A percentile compares a stretch with the other conserved stretches of the same genome.
These are phyloP conservation scores for Mystacides longicornis DNA, from an alignment of 2,888 invertebrate species.

Conservation along the genomic window DNA sequence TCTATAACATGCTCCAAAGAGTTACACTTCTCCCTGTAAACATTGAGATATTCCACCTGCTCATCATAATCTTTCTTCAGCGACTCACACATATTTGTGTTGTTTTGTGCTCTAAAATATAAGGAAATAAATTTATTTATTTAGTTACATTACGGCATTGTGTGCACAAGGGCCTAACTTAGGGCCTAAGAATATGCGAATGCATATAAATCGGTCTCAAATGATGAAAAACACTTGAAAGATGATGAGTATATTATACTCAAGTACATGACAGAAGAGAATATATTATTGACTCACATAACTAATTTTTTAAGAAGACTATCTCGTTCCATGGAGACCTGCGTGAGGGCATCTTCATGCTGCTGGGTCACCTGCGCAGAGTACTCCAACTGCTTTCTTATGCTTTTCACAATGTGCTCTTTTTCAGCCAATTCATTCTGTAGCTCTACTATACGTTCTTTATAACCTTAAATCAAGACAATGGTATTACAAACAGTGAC, in stretches of 20 bases:
- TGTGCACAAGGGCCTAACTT: no score
- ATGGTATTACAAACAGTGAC: no score
- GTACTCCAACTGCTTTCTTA: constrained; percentile 13
- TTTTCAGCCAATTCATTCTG: constrained; percentile 16
- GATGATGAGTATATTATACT: no score
- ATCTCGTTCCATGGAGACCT: constrained; percentile 13
- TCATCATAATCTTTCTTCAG: constrained; percentile 15
- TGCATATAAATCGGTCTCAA: no score
- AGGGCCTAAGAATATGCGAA: no score
- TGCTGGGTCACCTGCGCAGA: constrained; percentile 13
- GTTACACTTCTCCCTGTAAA: constrained; percentile 5
- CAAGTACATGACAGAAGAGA: no score
- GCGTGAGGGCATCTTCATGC: constrained; percentile 17
- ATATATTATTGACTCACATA: no score
- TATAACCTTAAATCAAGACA: constrained; percentile 9
- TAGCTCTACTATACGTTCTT: constrained; percentile 12
- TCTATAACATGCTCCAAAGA: constrained; percentile 2
- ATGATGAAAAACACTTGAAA: no score
- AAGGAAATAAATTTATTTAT: neutral
- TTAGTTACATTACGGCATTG: no score
- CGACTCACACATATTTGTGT: neutral
- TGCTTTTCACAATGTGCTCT: constrained; percentile 7
- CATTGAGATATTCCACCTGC: constrained; percentile 9
- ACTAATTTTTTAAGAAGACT: constrained; percentile 7
- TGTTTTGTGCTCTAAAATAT: constrained; percentile 13